A percentile compares a stretch with the other conserved stretches of the same genome.
Conservation (phyloP, 2,888 invertebrate species). For the Gnatocerus cornutus region DNA sequence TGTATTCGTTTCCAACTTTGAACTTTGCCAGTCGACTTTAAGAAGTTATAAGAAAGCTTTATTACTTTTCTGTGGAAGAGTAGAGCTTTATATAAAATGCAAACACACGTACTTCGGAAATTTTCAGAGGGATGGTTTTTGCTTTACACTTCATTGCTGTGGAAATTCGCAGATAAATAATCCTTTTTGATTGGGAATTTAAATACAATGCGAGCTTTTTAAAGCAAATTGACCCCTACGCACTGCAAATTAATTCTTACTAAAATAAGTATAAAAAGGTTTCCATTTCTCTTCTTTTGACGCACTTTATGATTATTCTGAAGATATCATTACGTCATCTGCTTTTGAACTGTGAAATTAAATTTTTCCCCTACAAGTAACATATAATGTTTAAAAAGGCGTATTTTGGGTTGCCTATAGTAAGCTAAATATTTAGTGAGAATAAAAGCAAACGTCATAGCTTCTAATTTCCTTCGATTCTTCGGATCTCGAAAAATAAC, state of each 20-base stretch:
- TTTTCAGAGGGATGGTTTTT: slow-evolving; percentile 53
- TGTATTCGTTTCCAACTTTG: slow-evolving; percentile 57
- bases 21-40: slow-evolving; percentile 58
- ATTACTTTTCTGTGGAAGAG: slow-evolving; percentile 61
- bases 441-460: no score
- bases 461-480: no score
- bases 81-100: slow-evolving; percentile 63
- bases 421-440: no score
- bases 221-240: neutral
- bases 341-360: no score
- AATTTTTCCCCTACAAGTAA: no score
- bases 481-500: no score
- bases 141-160: slow-evolving; percentile 33
- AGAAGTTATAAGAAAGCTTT: slow-evolving; percentile 62
- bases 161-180: slow-evolving; percentile 40
- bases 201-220: slow-evolving; percentile 40
- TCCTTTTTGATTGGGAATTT: slow-evolving; percentile 24
- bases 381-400: no score
- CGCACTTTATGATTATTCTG: no score
- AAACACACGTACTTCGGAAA: slow-evolving; percentile 60
- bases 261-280: no score
- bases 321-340: no score
- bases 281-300: no score
- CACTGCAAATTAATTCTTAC: neutral
- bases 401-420: no score